phyloP scores from a whole-genome alignment of 2,797 vertebrate genomes.

The Pelochelys cantorii region DNA sequence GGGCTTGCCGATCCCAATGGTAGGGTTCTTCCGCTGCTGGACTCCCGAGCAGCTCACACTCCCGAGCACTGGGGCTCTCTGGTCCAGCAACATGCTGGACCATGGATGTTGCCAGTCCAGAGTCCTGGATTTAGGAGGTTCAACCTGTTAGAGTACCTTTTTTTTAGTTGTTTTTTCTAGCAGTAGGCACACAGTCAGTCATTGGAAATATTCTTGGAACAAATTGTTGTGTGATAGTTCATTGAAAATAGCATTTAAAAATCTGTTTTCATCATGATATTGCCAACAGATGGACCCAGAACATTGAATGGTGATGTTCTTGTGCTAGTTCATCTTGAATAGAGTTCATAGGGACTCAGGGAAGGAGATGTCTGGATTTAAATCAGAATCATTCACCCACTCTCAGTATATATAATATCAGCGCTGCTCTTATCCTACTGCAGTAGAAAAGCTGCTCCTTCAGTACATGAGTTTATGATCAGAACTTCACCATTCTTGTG shows the following conservation, averaged over 20 bases:
- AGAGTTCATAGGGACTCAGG: constrained; percentile 59
- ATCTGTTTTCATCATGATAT: constrained; percentile 77
- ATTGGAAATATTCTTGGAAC: constrained; percentile 81
- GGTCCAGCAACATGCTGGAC: no score
- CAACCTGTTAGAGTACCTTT: constrained; percentile 32
- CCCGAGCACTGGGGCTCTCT: no score
- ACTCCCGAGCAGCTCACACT: no score
- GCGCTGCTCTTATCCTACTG: background rate
- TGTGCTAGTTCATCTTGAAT: constrained; percentile 76
- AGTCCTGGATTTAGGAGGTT: no score
- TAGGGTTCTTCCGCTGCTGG: no score
- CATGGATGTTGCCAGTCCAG: no score
- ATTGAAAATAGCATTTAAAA: constrained; percentile 81
- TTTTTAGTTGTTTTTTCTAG: constrained; percentile 74
- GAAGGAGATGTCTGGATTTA: constrained; percentile 59
- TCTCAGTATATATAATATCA: constrained; percentile 6
- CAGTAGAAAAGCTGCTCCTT: constrained; percentile 11
- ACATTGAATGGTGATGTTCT: constrained; percentile 77
- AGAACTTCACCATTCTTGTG: constrained; percentile 1
- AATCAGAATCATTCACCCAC: constrained; percentile 60
- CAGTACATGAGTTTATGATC: background rate
- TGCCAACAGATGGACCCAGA: constrained; percentile 83
- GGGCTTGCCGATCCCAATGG: no score
- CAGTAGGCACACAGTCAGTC: constrained; percentile 78
- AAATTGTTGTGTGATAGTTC: constrained; percentile 82